Evolutionary conservation across 2,888 invertebrate genomes (phyloP).

Genomic region (Aquatica leii): DNA sequence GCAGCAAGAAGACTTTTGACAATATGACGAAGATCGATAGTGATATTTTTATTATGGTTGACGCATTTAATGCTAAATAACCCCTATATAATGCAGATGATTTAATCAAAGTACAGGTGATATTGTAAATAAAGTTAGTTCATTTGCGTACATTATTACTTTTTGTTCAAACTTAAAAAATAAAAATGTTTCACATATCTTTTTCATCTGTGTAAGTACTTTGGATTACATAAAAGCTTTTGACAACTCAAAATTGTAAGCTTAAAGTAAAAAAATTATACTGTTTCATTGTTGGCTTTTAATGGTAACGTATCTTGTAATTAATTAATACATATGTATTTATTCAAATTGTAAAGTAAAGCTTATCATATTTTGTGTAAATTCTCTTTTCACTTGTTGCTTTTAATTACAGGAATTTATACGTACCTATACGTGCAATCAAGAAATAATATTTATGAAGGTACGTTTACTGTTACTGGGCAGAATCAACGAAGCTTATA

Average conservation of each 20-base stretch:
- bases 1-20: slow-evolving; percentile 51
- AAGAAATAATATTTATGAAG: slow-evolving; percentile 6
- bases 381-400: slow-evolving; percentile 21
- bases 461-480: slow-evolving; percentile 11
- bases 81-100: slow-evolving; percentile 32
- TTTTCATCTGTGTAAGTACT: slow-evolving; percentile 54
- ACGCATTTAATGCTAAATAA: slow-evolving; percentile 28
- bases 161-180: slow-evolving; percentile 24
- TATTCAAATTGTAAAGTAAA: slow-evolving; percentile 60
- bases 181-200: slow-evolving; percentile 53
- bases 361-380: slow-evolving; percentile 62
- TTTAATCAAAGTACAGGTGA: slow-evolving; percentile 38
- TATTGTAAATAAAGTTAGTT: slow-evolving; percentile 36
- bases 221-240: slow-evolving; percentile 48
- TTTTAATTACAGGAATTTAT: neutral
- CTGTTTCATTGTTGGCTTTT: slow-evolving; percentile 55
- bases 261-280: slow-evolving; percentile 46
- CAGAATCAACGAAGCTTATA: slow-evolving; percentile 10
- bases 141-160: slow-evolving; percentile 24
- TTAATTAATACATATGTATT: slow-evolving; percentile 55
- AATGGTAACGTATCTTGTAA: slow-evolving; percentile 57
- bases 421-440: neutral
- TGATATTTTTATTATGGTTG: slow-evolving; percentile 55
- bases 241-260: slow-evolving; percentile 51
- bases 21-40: slow-evolving; percentile 59